Base-by-base conservation (phyloP, 2,113 vertebrate species). In the Pseudorhombus dupliciocellatus region DNA sequence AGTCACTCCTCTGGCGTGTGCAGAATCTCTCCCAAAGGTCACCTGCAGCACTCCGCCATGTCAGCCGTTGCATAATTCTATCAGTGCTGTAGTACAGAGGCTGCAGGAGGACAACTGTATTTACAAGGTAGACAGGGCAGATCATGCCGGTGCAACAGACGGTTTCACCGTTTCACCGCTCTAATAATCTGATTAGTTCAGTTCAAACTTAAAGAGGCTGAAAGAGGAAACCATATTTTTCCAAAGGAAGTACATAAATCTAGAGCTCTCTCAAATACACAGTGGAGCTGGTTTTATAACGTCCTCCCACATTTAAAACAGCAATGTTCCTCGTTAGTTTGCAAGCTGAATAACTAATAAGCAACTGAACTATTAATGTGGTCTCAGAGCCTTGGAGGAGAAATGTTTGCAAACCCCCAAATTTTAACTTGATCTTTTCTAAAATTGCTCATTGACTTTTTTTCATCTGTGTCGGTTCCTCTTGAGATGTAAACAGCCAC, bases 11-110 rank as follows among this genome's bases (percentile, higher is more conserved):
- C 56, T 61, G 81, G 81, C 50, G 55, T 78, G 75, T 70, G 85
- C 74, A 83, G 66, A 81, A 61, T 83, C 56, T 75, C 60, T 84
- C 73, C 31, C 31, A 83, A 73, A 87, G 79, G 81, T 89, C 79
- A 73, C 66, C 58, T 79, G 73, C 70, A 55, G 67, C 79, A 2
- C 68, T 71, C 71, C 72, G 72, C 77, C 75, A 6, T 81, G 70
- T 72, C 67, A 60, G 66, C 50, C n/a, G 2, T 86, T 87, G 71
- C 73, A 59, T 90, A 87, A 85, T 66, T 60, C 50, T 18, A 50
- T 66, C 75, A 61, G 69, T 40, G 4, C 31, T 50, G 73, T 10
- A 62, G 61, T 15, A 26, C 3, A 46, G 52, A 74, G 56, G 59
- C 70, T 24, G 70, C 61, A 66, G 46, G 25, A 69, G 31, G 21